phyloP scores from a whole-genome alignment of 2,113 vertebrate genomes.

The Bombycilla garrulus region DNA sequence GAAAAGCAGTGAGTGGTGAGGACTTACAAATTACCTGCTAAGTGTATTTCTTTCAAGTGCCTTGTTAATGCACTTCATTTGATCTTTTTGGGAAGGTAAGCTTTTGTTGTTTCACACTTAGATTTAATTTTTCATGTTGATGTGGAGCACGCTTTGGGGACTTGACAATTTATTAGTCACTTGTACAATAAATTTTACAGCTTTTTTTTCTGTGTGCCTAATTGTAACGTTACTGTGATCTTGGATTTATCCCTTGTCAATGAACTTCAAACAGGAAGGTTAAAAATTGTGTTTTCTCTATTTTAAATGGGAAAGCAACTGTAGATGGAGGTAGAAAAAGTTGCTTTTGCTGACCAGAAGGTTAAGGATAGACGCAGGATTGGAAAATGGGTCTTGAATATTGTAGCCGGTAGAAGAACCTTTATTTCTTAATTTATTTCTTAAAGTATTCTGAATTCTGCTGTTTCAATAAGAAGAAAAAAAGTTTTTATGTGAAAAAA shows the following conservation, averaged over 20 bases:
- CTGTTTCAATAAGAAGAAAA: background rate
- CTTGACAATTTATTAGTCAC: background rate
- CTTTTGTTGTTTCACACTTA: background rate
- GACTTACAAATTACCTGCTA: background rate
- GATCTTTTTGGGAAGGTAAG: background rate
- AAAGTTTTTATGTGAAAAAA: background rate
- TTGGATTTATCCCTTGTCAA: background rate
- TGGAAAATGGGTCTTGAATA: too few species aligned
- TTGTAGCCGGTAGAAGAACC: background rate
- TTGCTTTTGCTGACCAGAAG: background rate
- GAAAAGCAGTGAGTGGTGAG: background rate
- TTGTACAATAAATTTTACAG: background rate
- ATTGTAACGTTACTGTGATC: background rate
- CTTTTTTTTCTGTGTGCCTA: background rate
- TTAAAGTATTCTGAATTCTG: background rate
- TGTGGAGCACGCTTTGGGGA: background rate
- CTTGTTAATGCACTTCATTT: background rate
- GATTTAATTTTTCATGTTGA: background rate
- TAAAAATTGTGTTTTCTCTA: background rate
- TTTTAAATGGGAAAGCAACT: background rate
- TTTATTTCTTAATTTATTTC: background rate
- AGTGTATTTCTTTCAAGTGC: background rate
- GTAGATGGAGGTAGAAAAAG: background rate
- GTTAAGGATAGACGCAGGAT: background rate
- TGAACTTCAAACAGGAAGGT: background rate